Evolutionary conservation across 2,797 vertebrate species (phyloP), one percentile per base, ranked within the genome.

Genomic region (Paratrypauchen microcephalus): DNA sequence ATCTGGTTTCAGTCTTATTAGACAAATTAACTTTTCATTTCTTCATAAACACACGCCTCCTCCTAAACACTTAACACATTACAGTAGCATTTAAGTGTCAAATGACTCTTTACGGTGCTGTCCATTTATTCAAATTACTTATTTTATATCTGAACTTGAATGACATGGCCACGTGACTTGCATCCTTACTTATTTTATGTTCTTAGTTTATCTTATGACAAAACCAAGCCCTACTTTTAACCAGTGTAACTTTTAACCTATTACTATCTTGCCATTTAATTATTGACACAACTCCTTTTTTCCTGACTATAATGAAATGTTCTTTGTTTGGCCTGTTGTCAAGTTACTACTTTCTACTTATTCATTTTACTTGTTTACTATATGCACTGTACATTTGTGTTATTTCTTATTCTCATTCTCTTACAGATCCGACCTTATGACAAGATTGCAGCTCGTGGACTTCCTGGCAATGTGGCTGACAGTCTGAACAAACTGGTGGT

Each of bases 401-500:
- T 21, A 11, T 9, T 54, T 54, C 8, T 67, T 52, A 16, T 47
- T 32, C 16, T 39, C 12, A 13, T 66, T 52, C 65, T 76, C 30
- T 60, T 73, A 58, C 82, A 99, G 97, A 97, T 99, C 88, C 97
- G 97, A 78, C 96, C 97, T 1, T 99, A 99, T 61, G 97, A 99
- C 69, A 97, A 94, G 90, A 97, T 99, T 76, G 94, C 93, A 6
- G 94, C 92, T 9, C 92, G 91, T 59, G 96, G 96, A 19, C 86
- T 98, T 70, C 96, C 96, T 0, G 92, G 94, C 75, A 95, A 92
- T 45, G 92, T 99, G 52, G 93, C 98, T 3, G 92, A 96, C 58
- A 93, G 95, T 76, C 77, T 99, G 75, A 97, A 99, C 89, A 99
- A 97, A 76, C 89, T 99, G 78, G 98, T 97, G 79, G 98, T 99